Evolutionary conservation across 2,797 vertebrate genomes (phyloP).

Genomic region (Mallotus villosus): DNA sequence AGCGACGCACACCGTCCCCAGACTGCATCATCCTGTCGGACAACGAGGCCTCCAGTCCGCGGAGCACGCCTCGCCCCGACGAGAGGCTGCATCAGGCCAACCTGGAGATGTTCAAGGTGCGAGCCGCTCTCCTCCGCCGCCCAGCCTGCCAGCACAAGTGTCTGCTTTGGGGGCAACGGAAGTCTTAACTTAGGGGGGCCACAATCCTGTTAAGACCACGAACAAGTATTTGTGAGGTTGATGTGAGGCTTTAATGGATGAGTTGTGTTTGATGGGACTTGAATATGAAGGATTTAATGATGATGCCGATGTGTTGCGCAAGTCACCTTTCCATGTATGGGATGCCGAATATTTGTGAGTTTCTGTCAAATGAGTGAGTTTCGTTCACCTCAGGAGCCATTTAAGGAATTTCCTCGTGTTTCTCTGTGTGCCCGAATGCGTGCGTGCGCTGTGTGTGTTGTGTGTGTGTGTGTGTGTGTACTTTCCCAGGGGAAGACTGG

Average conservation of each 20-base stretch:
- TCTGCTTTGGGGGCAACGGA: neutral
- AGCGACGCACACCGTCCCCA: slow-evolving; percentile 81
- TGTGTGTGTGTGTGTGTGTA: slow-evolving; percentile 2
- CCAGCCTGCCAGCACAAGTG: neutral
- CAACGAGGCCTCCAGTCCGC: slow-evolving; percentile 86
- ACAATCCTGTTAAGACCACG: neutral
- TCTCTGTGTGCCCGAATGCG: neutral
- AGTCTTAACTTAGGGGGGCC: neutral
- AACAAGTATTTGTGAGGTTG: neutral
- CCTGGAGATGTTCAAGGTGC: slow-evolving; percentile 87
- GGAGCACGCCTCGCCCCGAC: slow-evolving; percentile 77
- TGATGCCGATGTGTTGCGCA: too few species aligned
- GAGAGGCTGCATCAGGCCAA: slow-evolving; percentile 89
- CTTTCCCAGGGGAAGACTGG: slow-evolving; percentile 77
- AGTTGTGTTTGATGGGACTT: neutral
- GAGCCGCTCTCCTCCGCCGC: neutral
- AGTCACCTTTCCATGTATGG: too few species aligned
- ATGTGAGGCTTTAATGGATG: neutral
- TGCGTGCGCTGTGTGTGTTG: slow-evolving; percentile 24
- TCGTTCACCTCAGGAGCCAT: too few species aligned
- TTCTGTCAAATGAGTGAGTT: too few species aligned
- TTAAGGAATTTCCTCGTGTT: too few species aligned
- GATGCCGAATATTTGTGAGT: too few species aligned
- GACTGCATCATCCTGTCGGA: slow-evolving; percentile 89
- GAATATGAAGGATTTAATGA: too few species aligned